Base-by-base conservation (phyloP, 92 coral and sea anemone genomes). In the Zoanthus sansibaricus region DNA sequence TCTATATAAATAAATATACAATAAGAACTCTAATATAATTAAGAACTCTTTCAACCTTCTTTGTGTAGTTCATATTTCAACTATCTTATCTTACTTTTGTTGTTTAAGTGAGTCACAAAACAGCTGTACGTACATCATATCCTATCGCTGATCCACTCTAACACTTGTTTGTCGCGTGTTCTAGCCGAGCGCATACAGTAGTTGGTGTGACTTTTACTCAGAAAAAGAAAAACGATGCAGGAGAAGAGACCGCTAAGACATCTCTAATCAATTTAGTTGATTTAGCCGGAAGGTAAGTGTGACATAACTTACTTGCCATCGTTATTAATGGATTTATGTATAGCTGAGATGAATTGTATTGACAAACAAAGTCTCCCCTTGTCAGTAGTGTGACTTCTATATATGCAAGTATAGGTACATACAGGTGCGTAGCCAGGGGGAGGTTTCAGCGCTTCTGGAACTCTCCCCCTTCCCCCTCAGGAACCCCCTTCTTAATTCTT, bases 231-330 rank as follows among this genome's bases (percentile, higher is more conserved):
- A 96, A 96, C 46, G 91, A 91, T 0, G 98, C 98, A 6, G 98
- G 98, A 25, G 95, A 96, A 84, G 98, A 96, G 77, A 94, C 94
- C 0, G 98, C 98, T 4, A 96, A 96, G 86, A 94, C 96, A 25
- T 94, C 98, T 11, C 74, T 96, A 2, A 96, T 96, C 64, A 96
- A 96, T 80, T 90, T 96, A 31, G 98, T 94, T 62, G 98, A 96
- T 83, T 88, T 96, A 74, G 98, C 98, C 14, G 98, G 98, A 88
- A 96, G 98, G 98, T 96, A 82, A 68, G 89, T 52, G n/a, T 9
- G 62, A 46, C 44, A 16, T 4, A 0, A 4, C 54, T 49, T 49
- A 0, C 8, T 49, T 0, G 8, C 54, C 2, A 3, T 49, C 54
- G 42, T 49, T 7, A 16, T 4, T 4, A 62, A 62, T 62, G 18